Base-by-base conservation (phyloP, 1,140 invertebrate species). In the Zaprionus tsacasi region DNA sequence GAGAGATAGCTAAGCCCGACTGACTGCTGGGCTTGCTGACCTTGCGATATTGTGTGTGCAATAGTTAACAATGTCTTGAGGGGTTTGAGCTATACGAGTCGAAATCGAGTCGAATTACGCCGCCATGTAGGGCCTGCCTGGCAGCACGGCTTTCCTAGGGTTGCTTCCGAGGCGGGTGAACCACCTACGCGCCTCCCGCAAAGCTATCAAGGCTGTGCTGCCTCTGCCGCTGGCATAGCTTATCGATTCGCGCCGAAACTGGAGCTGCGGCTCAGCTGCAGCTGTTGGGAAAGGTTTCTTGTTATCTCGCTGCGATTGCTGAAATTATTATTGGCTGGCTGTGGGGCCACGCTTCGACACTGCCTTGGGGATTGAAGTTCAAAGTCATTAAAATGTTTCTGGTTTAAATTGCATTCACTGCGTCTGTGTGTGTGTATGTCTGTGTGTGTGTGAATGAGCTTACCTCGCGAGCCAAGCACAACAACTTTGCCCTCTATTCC, bases 401-500 rank as follows among this genome's bases (percentile, higher is more conserved):
- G 21, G 52, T 55, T 55, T 25, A 17, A 50, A 45, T 45, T 45
- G 40, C 40, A 43, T n/a, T 43, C 40, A 43, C 40, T 43, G 45
- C 17, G 5, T 5, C 17, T 25, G 45, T 50, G 17, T 50, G 17
- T 50, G 3, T 50, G 8, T 21, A 3, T 48, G 17, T 21, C 15
- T 48, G 45, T 48, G 45, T 48, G 45, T 50, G 45, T 21, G 11
- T 58, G 35, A 65, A 76, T 77, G 55, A 69, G 81, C 92, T 94
- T 94, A 97, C 96, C 96, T 95, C 97, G 96, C 50, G 96, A 94
- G 43, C 96, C 96, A 43, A 97, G 93, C 70, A 97, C 95, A 61
- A 97, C 96, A 66, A 97, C 95, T 94, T 97, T 97, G 70, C 95
- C 96, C 93, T 97, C 95, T 69, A 97, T 93, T 59, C 95, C 94